Conservation (phyloP, 2,113 vertebrate genomes). For the Steatornis caripensis region DNA sequence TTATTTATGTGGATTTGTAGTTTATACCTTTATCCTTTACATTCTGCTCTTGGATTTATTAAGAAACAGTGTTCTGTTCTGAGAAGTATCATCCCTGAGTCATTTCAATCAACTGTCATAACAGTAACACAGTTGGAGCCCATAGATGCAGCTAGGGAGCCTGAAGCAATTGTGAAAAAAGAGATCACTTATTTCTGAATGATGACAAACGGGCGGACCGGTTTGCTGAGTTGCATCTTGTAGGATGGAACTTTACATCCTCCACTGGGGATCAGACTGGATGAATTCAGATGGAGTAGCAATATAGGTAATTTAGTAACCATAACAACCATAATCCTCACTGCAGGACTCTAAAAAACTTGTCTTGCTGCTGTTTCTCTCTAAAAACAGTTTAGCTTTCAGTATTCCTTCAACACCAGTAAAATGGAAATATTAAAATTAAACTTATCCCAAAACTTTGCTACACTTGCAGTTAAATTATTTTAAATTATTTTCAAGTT, state of each 20-base stretch:
- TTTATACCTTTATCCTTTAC: not conserved
- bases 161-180: rapidly evolving
- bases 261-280: not conserved
- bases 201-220: not conserved
- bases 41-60: not conserved
- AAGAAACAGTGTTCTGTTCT: not conserved
- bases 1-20: not conserved
- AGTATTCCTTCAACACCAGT: not conserved
- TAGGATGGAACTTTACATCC: not conserved
- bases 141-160: not conserved
- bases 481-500: no score
- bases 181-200: not conserved
- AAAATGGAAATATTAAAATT: not conserved
- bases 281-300: not conserved
- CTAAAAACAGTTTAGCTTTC: not conserved
- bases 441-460: not conserved
- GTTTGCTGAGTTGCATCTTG: not conserved
- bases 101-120: not conserved
- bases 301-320: not conserved
- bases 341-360: not conserved
- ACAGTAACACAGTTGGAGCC: not conserved
- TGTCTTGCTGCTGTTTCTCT: not conserved
- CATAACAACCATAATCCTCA: not conserved
- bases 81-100: not conserved
- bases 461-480: not conserved